A percentile compares a stretch with the other conserved stretches of the same genome.
Conservation (phyloP, 2,797 vertebrate species). For the Carapus acus region DNA sequence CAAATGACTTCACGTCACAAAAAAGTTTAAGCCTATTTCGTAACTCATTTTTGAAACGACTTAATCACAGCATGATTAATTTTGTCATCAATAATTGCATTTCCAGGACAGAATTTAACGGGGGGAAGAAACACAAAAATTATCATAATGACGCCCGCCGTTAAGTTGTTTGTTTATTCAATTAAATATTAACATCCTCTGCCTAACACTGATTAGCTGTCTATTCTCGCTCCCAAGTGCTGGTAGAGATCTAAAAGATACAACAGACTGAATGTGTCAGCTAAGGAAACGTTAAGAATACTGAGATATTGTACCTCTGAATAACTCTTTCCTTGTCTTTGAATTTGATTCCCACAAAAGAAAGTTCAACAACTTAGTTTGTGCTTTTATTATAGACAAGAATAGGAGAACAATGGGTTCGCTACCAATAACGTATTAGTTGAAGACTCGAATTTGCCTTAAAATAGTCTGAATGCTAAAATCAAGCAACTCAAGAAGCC, state of each 20-base stretch:
- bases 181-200: conserved; percentile 69
- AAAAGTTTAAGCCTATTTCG: conserved; percentile 11
- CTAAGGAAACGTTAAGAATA: conserved; percentile 30
- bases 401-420: too few species aligned
- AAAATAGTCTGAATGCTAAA: too few species aligned
- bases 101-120: conserved; percentile 64
- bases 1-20: too few species aligned
- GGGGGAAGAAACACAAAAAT: conserved; percentile 58
- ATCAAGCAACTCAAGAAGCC: too few species aligned
- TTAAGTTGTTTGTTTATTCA: conserved; percentile 70
- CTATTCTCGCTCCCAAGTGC: conserved; percentile 54
- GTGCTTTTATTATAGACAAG: too few species aligned
- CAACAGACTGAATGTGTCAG: conserved; percentile 42
- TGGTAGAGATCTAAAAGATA: conserved; percentile 54
- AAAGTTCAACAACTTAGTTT: too few species aligned
- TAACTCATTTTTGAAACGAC: conserved; percentile 38
- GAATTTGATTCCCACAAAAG: too few species aligned
- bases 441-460: too few species aligned
- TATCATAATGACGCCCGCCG: conserved; percentile 54
- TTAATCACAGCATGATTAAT: conserved; percentile 60
- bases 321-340: not conserved
- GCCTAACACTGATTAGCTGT: conserved; percentile 62
- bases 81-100: conserved; percentile 66
- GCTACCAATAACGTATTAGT: too few species aligned
- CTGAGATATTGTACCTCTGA: conserved; percentile 6